A percentile compares a stretch with the other conserved stretches of the same genome.
These are phyloP conservation scores for Gulo gulo DNA, from an alignment of 2,113 vertebrate genomes.

Conservation along the genomic window DNA sequence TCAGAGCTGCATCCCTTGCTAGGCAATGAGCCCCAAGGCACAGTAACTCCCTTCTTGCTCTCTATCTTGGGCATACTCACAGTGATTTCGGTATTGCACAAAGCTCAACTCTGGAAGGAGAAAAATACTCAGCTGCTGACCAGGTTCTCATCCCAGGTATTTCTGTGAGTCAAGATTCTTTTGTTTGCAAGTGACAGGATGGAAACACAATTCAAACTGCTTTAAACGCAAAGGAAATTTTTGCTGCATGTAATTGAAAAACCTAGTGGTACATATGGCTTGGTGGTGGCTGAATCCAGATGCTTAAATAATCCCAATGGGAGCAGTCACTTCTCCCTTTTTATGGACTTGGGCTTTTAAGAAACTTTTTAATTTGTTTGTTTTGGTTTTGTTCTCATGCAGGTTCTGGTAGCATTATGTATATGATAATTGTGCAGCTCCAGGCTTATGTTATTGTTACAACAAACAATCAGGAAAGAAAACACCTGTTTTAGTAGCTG, in stretches of 20 bases:
- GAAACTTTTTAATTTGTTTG: background rate
- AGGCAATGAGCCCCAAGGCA: background rate
- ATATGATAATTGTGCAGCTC: background rate
- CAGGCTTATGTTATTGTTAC: background rate
- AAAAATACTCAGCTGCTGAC: background rate
- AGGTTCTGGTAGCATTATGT: background rate
- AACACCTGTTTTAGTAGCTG: background rate
- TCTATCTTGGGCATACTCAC: background rate
- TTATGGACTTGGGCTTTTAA: background rate
- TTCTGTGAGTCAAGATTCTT: background rate
- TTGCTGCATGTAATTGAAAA: background rate
- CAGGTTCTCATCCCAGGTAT: background rate
- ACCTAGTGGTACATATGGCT: background rate
- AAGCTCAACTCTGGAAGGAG: background rate
- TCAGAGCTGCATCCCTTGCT: background rate
- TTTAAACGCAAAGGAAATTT: background rate
- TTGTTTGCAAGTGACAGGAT: background rate
- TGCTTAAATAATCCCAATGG: accelerated
- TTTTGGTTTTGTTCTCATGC: background rate
- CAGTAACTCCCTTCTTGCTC: accelerated
- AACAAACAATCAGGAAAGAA: background rate
- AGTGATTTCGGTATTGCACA: background rate
- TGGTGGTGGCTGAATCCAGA: background rate
- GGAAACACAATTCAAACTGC: background rate
- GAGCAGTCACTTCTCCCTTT: background rate